Base-by-base conservation (phyloP, 2,797 vertebrate genomes). In the Rousettus madagascariensis region DNA sequence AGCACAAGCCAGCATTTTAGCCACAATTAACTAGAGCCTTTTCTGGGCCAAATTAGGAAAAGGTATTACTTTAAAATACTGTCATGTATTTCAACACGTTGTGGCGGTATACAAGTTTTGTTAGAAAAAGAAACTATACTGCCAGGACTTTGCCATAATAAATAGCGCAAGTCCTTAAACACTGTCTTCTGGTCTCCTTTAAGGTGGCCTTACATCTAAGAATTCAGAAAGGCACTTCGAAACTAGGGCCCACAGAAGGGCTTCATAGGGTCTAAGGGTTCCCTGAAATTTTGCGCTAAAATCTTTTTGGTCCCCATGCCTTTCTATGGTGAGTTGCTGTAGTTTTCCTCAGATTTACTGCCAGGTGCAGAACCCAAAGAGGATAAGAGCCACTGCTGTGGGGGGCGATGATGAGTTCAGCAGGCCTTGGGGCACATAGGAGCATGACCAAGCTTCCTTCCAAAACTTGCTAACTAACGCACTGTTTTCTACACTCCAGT, bases 401-500 rank as follows among this genome's bases (percentile, higher is more conserved):
- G 57, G 68, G 28, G 12, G 24, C 26, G 6, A 7, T 17, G 10
- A 13, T 15, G 30, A 53, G 9, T 7, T 12, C 15, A 22, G n/a
- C 28, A 11, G 8, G 30, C 53, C 16, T 8, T 19, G 6, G 86
- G n/a, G 8, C 66, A 24, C 30, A 0, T 33, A 2, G 26, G 36
- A 77, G 22, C 1, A 0, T 2, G 16, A 33, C 43, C 46, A 7
- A 26, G 59, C 86, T 16, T 22, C 12, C 63, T 53, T 24, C 16
- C 20, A 20, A 2, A 22, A 17, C 30, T 30, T 5, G 2, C 57
- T 61, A 12, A 0, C 57, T 61, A 12, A 0, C 49, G 1, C n/a
- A 30, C 74, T 24, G 4, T 92, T 96, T 96, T 66, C 89, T 84
- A 6, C 97, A 95, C 97, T 89, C 11, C 97, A 99, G 99, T 99